Base-by-base conservation (phyloP, 2,888 invertebrate species). In the Herminia tarsipennalis region DNA sequence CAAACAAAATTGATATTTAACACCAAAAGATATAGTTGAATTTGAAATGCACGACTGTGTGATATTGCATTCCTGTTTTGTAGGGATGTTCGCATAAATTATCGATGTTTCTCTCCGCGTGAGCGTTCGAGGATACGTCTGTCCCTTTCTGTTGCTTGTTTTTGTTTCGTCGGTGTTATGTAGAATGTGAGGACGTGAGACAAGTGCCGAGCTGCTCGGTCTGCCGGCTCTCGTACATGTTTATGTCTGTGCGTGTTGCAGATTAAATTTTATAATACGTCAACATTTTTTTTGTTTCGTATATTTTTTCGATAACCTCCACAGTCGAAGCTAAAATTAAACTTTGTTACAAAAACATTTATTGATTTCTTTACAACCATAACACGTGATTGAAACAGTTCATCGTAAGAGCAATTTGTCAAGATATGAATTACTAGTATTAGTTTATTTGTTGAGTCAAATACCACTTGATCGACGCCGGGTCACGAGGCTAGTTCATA, bases 61-160 rank as follows among this genome's bases (percentile, higher is more conserved):
- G 28, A 52, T 63, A 66, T 74, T 83, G 84, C 88, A 89, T 88
- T 88, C 88, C 83, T 79, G 85, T 79, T 81, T 76, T 73, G 79
- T 88, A 87, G 89, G 88, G 90, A 88, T 89, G 90, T 83, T 83
- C 86, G 88, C 88, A 89, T 90, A 90, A 88, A 88, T 90, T 90
- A 90, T 89, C 87, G 89, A 89, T 86, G 84, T 88, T 86, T 82
- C 86, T 76, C 83, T 86, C 78, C 70, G 76, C 76, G 73, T 75
- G 66, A 68, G 74, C 73, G 72, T 67, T n/a, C 61, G 63, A 69
- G 70, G 67, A 81, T 86, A 83, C 67, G 77, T 76, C 76, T 74
- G 76, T 88, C 88, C 75, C 82, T 75, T 72, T 88, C 83, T 76
- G 70, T 77, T 82, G 83, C 83, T 87, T 87, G 88, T 86, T 89